A percentile compares a stretch with the other conserved stretches of the same genome.
Conservation (phyloP, 2,888 invertebrate genomes). For the Parasteatoda lunata region DNA sequence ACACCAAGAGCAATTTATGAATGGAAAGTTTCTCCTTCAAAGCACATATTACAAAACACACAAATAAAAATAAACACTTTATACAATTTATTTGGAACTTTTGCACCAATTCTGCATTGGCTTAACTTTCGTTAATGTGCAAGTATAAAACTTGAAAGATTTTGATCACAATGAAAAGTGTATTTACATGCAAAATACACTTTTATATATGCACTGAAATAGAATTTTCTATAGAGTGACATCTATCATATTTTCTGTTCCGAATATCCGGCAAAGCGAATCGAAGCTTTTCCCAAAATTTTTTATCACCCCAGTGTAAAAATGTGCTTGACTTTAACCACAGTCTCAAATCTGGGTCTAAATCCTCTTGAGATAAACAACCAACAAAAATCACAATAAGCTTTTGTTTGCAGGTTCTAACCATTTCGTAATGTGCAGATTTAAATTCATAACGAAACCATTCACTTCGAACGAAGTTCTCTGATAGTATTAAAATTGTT, state of each 20-base stretch:
- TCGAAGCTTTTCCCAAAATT: conserved; percentile 94
- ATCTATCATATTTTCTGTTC: conserved; percentile 42
- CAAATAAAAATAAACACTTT: neutral
- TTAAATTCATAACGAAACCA: conserved; percentile 85
- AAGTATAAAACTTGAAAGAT: neutral
- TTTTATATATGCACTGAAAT: conserved; percentile 69
- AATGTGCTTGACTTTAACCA: conserved; percentile 90
- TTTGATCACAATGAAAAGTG: conserved; percentile 42
- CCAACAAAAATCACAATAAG: conserved; percentile 65
- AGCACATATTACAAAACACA: neutral
- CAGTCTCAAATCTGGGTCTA: conserved; percentile 88
- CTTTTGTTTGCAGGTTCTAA: conserved; percentile 70
- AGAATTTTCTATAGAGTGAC: conserved; percentile 53
- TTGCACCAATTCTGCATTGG: neutral
- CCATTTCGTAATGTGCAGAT: conserved; percentile 80
- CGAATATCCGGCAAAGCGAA: conserved; percentile 84
- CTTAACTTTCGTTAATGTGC: neutral
- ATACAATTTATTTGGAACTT: neutral
- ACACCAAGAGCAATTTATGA: conserved; percentile 5
- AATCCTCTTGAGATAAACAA: conserved; percentile 78
- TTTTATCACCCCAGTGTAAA: conserved; percentile 89
- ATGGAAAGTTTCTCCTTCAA: conserved; percentile 7
- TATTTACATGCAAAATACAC: conserved; percentile 5
- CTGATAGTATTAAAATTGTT: conserved; percentile 81
- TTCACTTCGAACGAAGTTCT: conserved; percentile 81